Conservation (phyloP, 2,888 invertebrate species). For the Nomada lathburiana region DNA sequence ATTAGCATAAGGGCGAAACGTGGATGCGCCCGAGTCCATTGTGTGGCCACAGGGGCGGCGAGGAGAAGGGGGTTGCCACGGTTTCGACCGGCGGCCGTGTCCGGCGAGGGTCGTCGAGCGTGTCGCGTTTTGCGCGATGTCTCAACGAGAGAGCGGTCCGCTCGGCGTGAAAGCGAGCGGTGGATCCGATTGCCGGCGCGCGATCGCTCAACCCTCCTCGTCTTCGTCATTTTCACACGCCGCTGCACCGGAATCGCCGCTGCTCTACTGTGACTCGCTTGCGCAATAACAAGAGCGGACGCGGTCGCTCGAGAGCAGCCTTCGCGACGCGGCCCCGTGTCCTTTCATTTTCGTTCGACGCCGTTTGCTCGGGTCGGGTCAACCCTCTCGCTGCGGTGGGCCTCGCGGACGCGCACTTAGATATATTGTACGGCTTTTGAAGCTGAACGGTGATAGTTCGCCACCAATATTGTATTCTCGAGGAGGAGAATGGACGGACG, state of each 20-base stretch:
- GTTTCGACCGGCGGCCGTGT: slow-evolving; percentile 73
- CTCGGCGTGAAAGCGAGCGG: slow-evolving; percentile 74
- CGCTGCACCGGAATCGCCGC: slow-evolving; percentile 69
- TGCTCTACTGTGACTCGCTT: slow-evolving; percentile 66
- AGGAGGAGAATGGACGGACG: no score
- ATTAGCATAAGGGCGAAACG: slow-evolving; percentile 73
- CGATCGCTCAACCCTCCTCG: slow-evolving; percentile 50
- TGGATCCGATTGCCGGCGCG: slow-evolving; percentile 46
- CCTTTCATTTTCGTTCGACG: slow-evolving; percentile 38
- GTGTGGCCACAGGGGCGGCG: slow-evolving; percentile 41
- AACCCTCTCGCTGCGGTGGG: no score
- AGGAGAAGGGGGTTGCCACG: slow-evolving; percentile 51
- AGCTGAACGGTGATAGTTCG: no score
- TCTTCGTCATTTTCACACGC: slow-evolving; percentile 77
- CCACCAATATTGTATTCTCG: no score
- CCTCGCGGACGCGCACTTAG: no score
- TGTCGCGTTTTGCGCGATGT: slow-evolving; percentile 75
- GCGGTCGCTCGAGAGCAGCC: slow-evolving; percentile 69
- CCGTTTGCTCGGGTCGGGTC: no score
- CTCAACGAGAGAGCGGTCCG: slow-evolving; percentile 75
- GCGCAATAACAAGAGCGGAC: slow-evolving; percentile 67
- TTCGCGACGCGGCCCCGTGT: slow-evolving; percentile 45
- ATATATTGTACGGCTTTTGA: no score
- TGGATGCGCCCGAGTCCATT: slow-evolving; percentile 53
- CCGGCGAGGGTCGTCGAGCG: slow-evolving; percentile 76